Evolutionary conservation across 1,140 invertebrate species (phyloP).

Genomic region (Dryas iulia): DNA sequence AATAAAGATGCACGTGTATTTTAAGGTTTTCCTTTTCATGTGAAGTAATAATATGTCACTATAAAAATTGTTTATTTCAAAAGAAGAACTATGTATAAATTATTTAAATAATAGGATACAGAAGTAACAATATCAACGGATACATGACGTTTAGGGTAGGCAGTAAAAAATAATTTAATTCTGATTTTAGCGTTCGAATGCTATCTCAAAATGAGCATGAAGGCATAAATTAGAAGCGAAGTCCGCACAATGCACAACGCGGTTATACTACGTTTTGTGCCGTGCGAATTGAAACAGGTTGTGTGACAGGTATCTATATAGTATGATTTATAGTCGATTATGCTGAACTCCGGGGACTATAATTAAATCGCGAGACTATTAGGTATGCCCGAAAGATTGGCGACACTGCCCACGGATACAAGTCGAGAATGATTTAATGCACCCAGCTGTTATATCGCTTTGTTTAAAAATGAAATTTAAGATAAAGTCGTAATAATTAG

Average conservation of each 20-base stretch:
- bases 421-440: conserved; percentile 64
- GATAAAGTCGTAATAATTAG: conserved; percentile 44
- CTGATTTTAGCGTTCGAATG: conserved; percentile 32
- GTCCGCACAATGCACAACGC: conserved; percentile 52
- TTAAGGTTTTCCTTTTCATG: too few species aligned
- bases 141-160: conserved; percentile 38
- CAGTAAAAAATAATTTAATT: conserved; percentile 48
- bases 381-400: conserved; percentile 67
- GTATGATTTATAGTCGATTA: conserved; percentile 75
- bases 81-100: not conserved
- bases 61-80: too few species aligned
- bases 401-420: conserved; percentile 68
- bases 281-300: conserved; percentile 77
- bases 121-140: conserved; percentile 27
- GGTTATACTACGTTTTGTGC: conserved; percentile 55
- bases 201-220: conserved; percentile 66
- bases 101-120: conserved; percentile 3
- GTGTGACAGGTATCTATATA: conserved; percentile 76
- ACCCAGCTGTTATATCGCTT: conserved; percentile 58
- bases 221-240: conserved; percentile 74
- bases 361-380: conserved; percentile 77
- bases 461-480: conserved; percentile 55
- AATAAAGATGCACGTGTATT: too few species aligned
- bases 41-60: not conserved
- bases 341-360: conserved; percentile 65